Evolutionary conservation across 1,140 invertebrate species (phyloP), one percentile per base, ranked within the genome.

Genomic region (Eufriesea mexicana): DNA sequence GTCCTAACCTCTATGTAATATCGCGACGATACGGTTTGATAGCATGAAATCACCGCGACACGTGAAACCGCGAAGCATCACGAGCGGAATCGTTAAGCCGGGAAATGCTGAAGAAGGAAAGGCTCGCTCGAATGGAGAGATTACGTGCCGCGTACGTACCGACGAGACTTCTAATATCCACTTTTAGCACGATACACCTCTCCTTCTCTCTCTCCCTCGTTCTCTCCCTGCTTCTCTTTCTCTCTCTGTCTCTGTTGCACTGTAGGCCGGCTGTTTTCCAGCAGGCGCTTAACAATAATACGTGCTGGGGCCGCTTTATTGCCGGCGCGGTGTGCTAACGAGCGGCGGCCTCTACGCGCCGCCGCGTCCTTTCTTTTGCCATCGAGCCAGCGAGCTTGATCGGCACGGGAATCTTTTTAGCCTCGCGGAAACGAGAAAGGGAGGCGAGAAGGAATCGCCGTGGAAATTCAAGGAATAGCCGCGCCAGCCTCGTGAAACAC

Each of bases 211-310:
- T n/a, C n/a, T n/a, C n/a, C n/a, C n/a, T n/a, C n/a, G n/a, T n/a
- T n/a, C n/a, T n/a, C n/a, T n/a, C n/a, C n/a, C n/a, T n/a, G n/a
- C n/a, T n/a, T n/a, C n/a, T n/a, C n/a, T 70, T 54, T 64, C 82
- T 66, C 68, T 64, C 14, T 62, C 23, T 25, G 25, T 47, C 57
- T 16, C 28, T 14, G 8, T 10, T 49, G 8, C 20, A 8, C 35
- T 35, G 35, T 4, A 35, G 25, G 54, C 62, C 55, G 61, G 62
- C 73, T 76, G 79, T 82, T 82, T 82, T 82, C 74, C 82, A 57
- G 75, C 81, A 80, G 72, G 67, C 85, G 85, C 80, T 89, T 83
- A 84, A 89, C 84, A 89, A 90, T 86, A 90, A 90, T 90, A 90
- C 85, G 84, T 86, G 87, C 84, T n/a, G 82, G 61, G 67, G 81